Evolutionary conservation across 2,113 vertebrate genomes (phyloP).

Genomic region (Coryphaenoides rupestris): DNA sequence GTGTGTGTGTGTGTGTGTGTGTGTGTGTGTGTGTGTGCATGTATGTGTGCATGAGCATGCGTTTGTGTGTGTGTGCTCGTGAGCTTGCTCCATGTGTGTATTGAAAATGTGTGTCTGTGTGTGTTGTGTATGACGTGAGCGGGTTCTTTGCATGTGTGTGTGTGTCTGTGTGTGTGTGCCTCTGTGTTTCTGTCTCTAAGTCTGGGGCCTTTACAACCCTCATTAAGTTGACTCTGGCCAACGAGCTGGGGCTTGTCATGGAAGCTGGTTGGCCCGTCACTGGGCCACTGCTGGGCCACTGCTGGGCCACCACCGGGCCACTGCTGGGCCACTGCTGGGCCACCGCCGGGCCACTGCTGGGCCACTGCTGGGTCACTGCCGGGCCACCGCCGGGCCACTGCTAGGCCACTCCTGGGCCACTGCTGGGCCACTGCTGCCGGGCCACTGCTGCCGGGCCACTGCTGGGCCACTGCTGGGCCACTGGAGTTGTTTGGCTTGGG

Average conservation of each 20-base stretch:
- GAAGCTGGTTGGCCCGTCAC: too few relatives aligned
- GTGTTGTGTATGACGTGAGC: background rate
- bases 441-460: slow-evolving; percentile 28
- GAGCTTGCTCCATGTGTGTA: background rate
- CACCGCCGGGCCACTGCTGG: slow-evolving; percentile 18
- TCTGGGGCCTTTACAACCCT: slow-evolving; percentile 41
- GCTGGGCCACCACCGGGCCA: slow-evolving; percentile 32
- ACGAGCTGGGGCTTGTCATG: slow-evolving; percentile 57
- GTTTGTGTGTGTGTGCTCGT: background rate
- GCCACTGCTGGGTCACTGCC: slow-evolving; percentile 35
- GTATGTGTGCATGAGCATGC: background rate
- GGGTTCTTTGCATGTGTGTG: background rate
- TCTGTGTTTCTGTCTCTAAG: slow-evolving; percentile 10
- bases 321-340: slow-evolving; percentile 30
- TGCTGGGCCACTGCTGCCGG: slow-evolving; percentile 27
- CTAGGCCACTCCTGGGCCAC: slow-evolving; percentile 18
- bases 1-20: background rate
- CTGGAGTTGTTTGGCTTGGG: slow-evolving; percentile 1
- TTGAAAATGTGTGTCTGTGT: background rate
- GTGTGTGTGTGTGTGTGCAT: slow-evolving; percentile 6
- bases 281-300: slow-evolving; percentile 21
- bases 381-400: too few relatives aligned
- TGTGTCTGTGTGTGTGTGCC: slow-evolving; percentile 5
- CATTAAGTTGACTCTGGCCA: slow-evolving; percentile 52
- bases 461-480: slow-evolving; percentile 32